Evolutionary conservation across 1,140 invertebrate species (phyloP).

Genomic region (Caenorhabditis brenneri): DNA sequence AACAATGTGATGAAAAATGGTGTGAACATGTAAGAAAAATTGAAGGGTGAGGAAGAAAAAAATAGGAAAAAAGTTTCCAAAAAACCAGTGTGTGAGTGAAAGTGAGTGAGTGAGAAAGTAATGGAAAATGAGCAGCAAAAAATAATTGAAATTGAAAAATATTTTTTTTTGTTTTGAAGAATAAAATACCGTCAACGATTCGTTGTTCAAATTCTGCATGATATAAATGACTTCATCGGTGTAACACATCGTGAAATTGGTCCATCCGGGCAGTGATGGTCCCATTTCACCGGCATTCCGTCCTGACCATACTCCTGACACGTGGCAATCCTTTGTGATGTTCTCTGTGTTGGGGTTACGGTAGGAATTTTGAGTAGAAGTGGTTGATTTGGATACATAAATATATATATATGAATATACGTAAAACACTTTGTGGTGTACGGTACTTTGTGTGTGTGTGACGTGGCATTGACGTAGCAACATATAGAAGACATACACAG

Average conservation of each 20-base stretch:
- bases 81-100: neutral
- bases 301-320: slow-evolving; percentile 79
- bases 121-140: neutral
- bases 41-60: neutral
- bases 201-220: slow-evolving; percentile 68
- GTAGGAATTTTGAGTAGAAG: slow-evolving; percentile 41
- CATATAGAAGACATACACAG: slow-evolving; percentile 17
- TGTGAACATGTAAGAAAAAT: neutral
- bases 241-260: slow-evolving; percentile 85
- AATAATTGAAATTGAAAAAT: neutral
- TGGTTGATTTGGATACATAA: slow-evolving; percentile 7
- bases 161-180: neutral
- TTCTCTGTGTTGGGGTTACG: slow-evolving; percentile 75
- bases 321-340: slow-evolving; percentile 79
- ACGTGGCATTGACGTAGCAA: slow-evolving; percentile 5
- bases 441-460: slow-evolving; percentile 26
- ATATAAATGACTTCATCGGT: slow-evolving; percentile 77
- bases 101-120: neutral
- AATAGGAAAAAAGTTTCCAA: neutral
- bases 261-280: slow-evolving; percentile 78
- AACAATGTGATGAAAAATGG: neutral
- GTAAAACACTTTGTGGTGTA: neutral
- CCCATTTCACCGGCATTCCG: slow-evolving; percentile 69
- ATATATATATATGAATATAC: neutral
- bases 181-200: slow-evolving; percentile 59